Evolutionary conservation across 2,888 invertebrate species (phyloP).

Genomic region (Pelosia muscerda): DNA sequence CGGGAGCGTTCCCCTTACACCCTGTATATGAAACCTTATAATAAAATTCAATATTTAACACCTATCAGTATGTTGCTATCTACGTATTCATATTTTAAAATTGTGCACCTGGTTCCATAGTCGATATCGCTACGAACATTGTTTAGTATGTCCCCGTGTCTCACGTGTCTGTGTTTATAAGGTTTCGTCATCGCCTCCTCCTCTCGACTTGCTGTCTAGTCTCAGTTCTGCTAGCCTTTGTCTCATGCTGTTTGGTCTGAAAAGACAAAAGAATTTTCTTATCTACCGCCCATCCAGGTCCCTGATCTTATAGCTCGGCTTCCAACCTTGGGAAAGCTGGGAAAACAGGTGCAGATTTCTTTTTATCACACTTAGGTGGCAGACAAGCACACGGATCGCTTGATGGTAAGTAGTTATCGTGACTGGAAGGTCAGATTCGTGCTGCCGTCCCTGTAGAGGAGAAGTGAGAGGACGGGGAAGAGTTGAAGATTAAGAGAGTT

Average conservation of each 20-base stretch:
- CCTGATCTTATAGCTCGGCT: not conserved
- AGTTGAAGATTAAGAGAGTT: too few relatives aligned
- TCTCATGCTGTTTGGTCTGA: constrained; percentile 79
- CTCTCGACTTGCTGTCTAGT: constrained; percentile 79
- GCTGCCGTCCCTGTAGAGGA: too few relatives aligned
- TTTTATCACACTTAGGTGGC: too few relatives aligned
- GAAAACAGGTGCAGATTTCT: too few relatives aligned
- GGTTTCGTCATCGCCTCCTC: constrained; percentile 77
- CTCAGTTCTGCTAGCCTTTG: constrained; percentile 79
- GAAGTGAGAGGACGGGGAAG: too few relatives aligned
- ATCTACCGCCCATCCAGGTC: too few relatives aligned
- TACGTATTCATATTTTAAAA: constrained; percentile 55
- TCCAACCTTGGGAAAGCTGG: too few relatives aligned
- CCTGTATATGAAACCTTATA: constrained; percentile 29
- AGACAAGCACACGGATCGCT: too few relatives aligned
- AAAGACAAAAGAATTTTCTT: constrained; percentile 27
- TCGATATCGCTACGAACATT: constrained; percentile 51
- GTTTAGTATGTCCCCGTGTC: constrained; percentile 21
- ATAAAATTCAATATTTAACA: constrained; percentile 48
- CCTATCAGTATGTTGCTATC: constrained; percentile 48
- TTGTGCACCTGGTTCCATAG: constrained; percentile 64
- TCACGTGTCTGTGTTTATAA: too few relatives aligned
- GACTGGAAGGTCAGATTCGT: too few relatives aligned
- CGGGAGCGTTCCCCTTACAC: too few relatives aligned
- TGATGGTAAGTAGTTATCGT: too few relatives aligned